Percentiles rank a stretch among this genome's conserved stretches.
Evolutionary conservation across 2,113 vertebrate species (phyloP).

Genomic region (Pao palembangensis): DNA sequence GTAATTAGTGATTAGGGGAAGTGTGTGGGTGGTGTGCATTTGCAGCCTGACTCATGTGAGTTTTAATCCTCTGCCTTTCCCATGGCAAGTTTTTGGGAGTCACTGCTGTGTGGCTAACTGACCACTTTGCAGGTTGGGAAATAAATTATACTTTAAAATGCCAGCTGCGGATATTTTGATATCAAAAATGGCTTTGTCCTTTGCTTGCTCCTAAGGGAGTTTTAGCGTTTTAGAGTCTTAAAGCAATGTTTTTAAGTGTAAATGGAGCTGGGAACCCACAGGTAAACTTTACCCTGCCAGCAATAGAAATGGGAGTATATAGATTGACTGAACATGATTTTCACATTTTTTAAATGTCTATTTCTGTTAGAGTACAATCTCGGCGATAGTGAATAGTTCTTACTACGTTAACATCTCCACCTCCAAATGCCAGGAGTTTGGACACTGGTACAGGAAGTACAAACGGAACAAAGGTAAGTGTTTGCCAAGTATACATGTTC

Average conservation of each 20-base stretch:
- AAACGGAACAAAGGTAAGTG: conserved; percentile 91
- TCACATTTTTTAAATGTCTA: background rate
- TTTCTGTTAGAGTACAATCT: conserved; percentile 86
- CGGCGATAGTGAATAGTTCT: conserved; percentile 91
- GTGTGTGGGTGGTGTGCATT: background rate
- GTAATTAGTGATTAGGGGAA: conserved; percentile 2
- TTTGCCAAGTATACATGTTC: background rate
- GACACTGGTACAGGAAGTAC: conserved; percentile 94
- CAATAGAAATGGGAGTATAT: too few species aligned
- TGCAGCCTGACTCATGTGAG: background rate
- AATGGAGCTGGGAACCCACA: too few species aligned
- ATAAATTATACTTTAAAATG: background rate
- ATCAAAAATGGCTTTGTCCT: background rate
- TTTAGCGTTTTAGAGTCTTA: too few species aligned
- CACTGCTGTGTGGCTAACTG: background rate
- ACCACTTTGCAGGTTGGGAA: background rate
- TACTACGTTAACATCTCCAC: conserved; percentile 93
- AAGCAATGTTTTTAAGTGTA: too few species aligned
- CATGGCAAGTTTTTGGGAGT: background rate
- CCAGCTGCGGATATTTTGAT: too few species aligned
- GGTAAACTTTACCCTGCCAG: too few species aligned
- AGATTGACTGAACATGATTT: too few species aligned
- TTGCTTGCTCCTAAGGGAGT: background rate
- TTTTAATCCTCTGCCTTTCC: background rate
- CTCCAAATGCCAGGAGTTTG: conserved; percentile 94